Conservation (phyloP, 2,888 invertebrate genomes). For the Harmothoe impar region DNA sequence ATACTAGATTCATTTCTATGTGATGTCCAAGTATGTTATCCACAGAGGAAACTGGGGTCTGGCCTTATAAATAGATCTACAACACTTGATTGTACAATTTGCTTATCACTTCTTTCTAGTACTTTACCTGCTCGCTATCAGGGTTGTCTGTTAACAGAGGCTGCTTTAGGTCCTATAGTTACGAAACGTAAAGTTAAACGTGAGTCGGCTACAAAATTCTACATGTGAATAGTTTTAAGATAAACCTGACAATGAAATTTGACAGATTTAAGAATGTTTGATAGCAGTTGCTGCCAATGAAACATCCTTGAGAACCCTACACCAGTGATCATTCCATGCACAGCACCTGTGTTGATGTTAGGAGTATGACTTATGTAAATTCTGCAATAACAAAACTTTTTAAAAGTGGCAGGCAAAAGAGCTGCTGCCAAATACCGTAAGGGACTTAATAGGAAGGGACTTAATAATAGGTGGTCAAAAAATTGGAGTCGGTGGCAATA, state of each 20-base stretch:
- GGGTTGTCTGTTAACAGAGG: not conserved
- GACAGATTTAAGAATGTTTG: not conserved
- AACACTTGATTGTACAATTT: not conserved
- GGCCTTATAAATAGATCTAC: not conserved
- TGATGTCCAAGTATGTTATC: too few species aligned
- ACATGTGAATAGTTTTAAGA: not conserved
- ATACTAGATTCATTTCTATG: too few species aligned
- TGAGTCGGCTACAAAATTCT: not conserved
- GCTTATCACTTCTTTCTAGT: not conserved
- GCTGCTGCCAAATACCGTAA: not conserved
- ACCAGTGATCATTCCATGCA: not conserved
- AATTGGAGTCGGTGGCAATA: not conserved
- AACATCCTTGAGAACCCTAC: not conserved
- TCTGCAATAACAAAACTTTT: not conserved
- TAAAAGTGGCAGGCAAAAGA: not conserved
- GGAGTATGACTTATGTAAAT: not conserved
- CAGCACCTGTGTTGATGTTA: not conserved
- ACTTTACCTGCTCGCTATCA: slow-evolving; percentile 34
- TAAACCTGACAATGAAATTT: not conserved
- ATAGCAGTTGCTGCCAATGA: not conserved
- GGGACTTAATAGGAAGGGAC: not conserved
- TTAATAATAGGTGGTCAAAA: too few species aligned
- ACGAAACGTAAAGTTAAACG: slow-evolving; percentile 35
- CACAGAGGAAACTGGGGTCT: slow-evolving; percentile 33
- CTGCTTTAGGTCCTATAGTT: slow-evolving; percentile 21